Evolutionary conservation across 1,140 invertebrate species (phyloP).

Genomic region (Conus betulinus): DNA sequence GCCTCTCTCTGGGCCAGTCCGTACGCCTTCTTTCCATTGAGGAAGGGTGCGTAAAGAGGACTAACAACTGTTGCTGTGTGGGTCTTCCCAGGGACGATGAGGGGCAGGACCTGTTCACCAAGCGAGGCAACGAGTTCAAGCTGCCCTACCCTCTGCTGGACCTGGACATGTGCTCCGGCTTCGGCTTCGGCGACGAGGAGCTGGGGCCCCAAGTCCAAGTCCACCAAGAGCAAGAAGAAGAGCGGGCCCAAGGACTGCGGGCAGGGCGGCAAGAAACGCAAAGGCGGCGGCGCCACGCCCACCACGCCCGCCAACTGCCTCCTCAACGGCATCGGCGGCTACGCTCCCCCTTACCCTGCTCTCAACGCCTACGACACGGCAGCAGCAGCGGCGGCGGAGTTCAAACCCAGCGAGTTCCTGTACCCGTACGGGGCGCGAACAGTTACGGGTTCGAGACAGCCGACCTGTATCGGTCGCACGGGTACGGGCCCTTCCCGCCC

Average conservation of each 20-base stretch:
- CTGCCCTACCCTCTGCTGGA: slow-evolving; percentile 92
- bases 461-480: slow-evolving; percentile 68
- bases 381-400: slow-evolving; percentile 47
- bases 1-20: too few relatives aligned
- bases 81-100: slow-evolving; percentile 91
- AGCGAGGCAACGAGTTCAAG: slow-evolving; percentile 99
- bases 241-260: slow-evolving; percentile 96
- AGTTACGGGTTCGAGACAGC: slow-evolving; percentile 65
- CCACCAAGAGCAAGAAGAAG: slow-evolving; percentile 80
- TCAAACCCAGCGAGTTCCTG: slow-evolving; percentile 66
- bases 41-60: too few relatives aligned
- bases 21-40: too few relatives aligned
- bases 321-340: slow-evolving; percentile 37
- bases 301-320: slow-evolving; percentile 35
- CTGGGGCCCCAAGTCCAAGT: slow-evolving; percentile 62
- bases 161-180: slow-evolving; percentile 71
- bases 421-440: slow-evolving; percentile 67
- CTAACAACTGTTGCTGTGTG: too few relatives aligned
- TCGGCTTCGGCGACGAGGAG: slow-evolving; percentile 69
- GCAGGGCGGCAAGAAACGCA: slow-evolving; percentile 93
- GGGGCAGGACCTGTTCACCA: slow-evolving; percentile 95
- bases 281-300: slow-evolving; percentile 79
- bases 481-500: slow-evolving; percentile 63
- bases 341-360: slow-evolving; percentile 57
- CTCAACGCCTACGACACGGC: slow-evolving; percentile 69